Conservation (phyloP, 2,113 vertebrate species). For the Trematomus loennbergii region DNA sequence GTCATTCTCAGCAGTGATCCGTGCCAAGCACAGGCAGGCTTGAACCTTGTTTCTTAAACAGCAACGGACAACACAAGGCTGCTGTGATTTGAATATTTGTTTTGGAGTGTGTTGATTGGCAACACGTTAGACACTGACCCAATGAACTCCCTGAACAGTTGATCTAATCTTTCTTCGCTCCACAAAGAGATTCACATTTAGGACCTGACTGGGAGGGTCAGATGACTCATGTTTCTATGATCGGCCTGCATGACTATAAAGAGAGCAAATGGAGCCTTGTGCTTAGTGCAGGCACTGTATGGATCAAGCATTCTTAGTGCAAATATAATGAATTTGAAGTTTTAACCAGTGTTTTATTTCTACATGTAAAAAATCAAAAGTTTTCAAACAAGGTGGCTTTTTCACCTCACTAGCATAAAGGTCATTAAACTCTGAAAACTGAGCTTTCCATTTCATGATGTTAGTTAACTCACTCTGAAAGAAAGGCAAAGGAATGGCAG, state of each 20-base stretch:
- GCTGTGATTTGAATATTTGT: slow-evolving; percentile 33
- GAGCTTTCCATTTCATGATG: slow-evolving; percentile 28
- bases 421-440: slow-evolving; percentile 7
- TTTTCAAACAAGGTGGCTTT: background rate
- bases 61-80: slow-evolving; percentile 29
- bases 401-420: background rate
- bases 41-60: slow-evolving; percentile 12
- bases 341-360: background rate
- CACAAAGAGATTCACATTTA: slow-evolving; percentile 76
- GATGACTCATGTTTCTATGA: slow-evolving; percentile 84
- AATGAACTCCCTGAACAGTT: slow-evolving; percentile 49
- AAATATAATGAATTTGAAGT: slow-evolving; percentile 16
- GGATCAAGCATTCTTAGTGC: slow-evolving; percentile 25
- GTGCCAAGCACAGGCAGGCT: slow-evolving; percentile 50
- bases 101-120: slow-evolving; percentile 26
- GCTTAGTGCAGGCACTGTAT: slow-evolving; percentile 50
- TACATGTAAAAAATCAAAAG: slow-evolving; percentile 22
- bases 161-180: slow-evolving; percentile 64
- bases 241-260: slow-evolving; percentile 76
- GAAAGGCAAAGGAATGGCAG: slow-evolving; percentile 69
- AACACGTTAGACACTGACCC: slow-evolving; percentile 57
- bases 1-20: slow-evolving; percentile 38
- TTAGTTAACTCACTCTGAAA: slow-evolving; percentile 36
- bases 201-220: slow-evolving; percentile 73
- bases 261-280: slow-evolving; percentile 74